Conservation (phyloP, 2,113 vertebrate species). For the Anas platyrhynchos region DNA sequence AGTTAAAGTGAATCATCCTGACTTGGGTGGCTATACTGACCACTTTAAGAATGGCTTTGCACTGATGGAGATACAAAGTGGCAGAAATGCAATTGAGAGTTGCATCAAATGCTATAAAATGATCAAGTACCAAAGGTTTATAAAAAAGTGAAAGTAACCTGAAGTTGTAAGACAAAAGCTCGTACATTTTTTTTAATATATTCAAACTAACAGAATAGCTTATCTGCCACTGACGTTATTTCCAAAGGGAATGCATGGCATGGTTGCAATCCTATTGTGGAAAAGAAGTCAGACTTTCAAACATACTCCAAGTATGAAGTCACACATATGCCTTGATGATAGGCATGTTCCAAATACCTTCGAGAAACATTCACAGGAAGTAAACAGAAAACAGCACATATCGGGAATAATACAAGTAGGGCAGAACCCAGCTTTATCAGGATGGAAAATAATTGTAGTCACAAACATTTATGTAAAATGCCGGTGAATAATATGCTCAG, state of each 20-base stretch:
- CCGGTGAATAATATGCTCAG: background rate
- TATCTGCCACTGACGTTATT: background rate
- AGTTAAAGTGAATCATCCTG: background rate
- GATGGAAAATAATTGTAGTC: background rate
- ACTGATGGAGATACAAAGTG: background rate
- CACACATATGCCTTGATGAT: background rate
- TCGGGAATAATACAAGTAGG: background rate
- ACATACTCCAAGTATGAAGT: background rate
- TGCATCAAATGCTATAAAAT: background rate
- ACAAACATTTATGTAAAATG: background rate
- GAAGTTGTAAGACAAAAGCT: background rate
- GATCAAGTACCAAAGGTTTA: background rate
- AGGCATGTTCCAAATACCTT: background rate
- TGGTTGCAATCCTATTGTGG: rapidly evolving
- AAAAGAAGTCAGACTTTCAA: background rate
- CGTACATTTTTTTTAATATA: background rate
- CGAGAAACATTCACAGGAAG: rapidly evolving
- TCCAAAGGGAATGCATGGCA: background rate
- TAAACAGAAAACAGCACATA: background rate
- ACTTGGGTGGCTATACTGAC: background rate
- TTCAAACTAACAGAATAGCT: background rate
- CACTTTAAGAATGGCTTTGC: background rate
- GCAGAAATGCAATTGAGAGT: background rate
- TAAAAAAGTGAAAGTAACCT: background rate
- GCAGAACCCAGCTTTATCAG: background rate